These are phyloP conservation scores for Frankliniella intonsa DNA, from an alignment of 2,888 invertebrate species.

Conservation along the genomic window DNA sequence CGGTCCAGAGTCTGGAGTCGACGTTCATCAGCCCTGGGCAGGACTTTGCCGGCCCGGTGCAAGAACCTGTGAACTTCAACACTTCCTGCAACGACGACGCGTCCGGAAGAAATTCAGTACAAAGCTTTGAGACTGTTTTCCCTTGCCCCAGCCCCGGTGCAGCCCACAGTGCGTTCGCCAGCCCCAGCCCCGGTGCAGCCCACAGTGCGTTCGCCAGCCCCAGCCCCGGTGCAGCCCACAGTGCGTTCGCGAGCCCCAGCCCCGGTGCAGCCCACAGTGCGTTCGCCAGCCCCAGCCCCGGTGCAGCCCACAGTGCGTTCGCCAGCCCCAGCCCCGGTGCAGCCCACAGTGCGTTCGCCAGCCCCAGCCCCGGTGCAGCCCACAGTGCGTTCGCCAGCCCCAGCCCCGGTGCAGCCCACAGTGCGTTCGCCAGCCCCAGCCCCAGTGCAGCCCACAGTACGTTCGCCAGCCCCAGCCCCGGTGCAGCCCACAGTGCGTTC, in stretches of 20 bases:
- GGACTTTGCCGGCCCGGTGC: constrained; percentile 3
- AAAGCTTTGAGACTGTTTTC: not conserved
- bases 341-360: not conserved
- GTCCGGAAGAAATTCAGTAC: not conserved
- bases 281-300: not conserved
- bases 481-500: not conserved
- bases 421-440: not conserved
- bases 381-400: not conserved
- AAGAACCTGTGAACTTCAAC: not conserved
- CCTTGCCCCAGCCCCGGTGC: not conserved
- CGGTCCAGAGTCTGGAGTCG: not conserved
- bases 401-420: not conserved
- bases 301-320: not conserved
- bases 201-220: too few species aligned
- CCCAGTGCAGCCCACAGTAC: not conserved
- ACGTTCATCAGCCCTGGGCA: not conserved
- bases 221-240: too few species aligned
- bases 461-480: not conserved
- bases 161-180: not conserved
- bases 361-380: not conserved
- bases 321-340: not conserved
- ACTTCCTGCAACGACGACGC: not conserved
- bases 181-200: too few species aligned
- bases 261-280: not conserved
- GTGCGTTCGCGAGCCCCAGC: not conserved